Evolutionary conservation across 2,797 vertebrate species (phyloP), one percentile per base, ranked within the genome.

Genomic region (Platyrinchus mystaceus): DNA sequence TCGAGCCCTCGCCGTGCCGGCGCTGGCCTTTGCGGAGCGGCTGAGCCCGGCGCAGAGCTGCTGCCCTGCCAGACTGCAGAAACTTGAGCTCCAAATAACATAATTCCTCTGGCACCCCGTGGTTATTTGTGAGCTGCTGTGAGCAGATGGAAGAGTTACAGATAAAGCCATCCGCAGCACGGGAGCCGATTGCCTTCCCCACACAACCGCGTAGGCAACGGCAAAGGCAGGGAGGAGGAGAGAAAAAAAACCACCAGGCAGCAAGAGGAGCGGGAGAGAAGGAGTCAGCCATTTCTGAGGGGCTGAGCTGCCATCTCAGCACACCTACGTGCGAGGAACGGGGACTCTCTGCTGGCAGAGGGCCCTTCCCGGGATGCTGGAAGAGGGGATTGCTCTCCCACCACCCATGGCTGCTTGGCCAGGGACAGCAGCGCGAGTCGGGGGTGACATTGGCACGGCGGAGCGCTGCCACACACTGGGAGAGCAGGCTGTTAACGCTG

Each of bases 41-140:
- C 46, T 79, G 93, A 96, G 94, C 92, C 81, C 59, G 4, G 85
- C 52, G 41, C 93, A 49, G 80, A 92, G 94, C 94, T 53, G 90
- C 89, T 68, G 91, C 74, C 89, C 94, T 90, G 95, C 94, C 94
- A 96, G 94, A 62, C 92, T 95, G 96, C 93, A 84, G 95, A 90
- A 92, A 93, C 95, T 79, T 62, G 84, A 89, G 95, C 93, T 92
- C 85, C 87, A 89, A 94, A 94, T 94, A 73, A 90, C 95, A 83
- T 93, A 95, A 96, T 97, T 96, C 88, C 96, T 96, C 92, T 96
- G 96, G 96, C 97, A 96, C 95, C 95, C 93, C 55, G 80, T 46
- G 89, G 94, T 92, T 95, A 93, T 95, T 95, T 96, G 96, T 50
- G 94, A 95, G 95, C 95, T 91, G 96, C 95, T 96, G 96, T 78